Evolutionary conservation across 2,113 vertebrate species (phyloP), one percentile per base, ranked within the genome.

Genomic region (Grallaria varia): DNA sequence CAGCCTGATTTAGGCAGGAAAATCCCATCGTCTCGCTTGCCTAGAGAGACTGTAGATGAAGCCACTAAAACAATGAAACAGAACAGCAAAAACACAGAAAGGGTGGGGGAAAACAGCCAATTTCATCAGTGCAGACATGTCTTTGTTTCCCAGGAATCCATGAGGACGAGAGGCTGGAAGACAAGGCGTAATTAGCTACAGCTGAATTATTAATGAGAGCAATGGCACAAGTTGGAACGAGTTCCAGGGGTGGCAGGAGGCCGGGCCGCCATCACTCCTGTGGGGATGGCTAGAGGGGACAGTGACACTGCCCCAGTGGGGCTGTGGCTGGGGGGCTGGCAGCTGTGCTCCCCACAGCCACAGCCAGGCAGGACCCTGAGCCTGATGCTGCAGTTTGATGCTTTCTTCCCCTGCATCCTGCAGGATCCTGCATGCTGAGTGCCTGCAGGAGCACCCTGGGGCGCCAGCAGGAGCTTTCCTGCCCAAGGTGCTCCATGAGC

Each of bases 201-300:
- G 45, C 81, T 97, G 93, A 96, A 95, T 97, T 96, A 97, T 93
- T 95, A 87, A 97, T 91, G 89, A 83, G 72, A 52, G 78, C 7
- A 33, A 73, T 14, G 44, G 87, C 88, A 85, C 30, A 37, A 83
- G 84, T 7, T 64, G 74, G 93, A 75, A 49, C 7, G 81, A 50
- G 71, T 60, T 77, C 31, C 24, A 4, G 84, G 14, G 47, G 58
- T 15, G 2, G 87, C 89, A 81, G 91, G 68, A 86, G 83, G 68
- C 84, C 0, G n/a, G 25, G 59, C 18, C 31, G 8, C n/a, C 2
- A 0, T 23, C 2, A 1, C 35, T 35, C 8, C 33, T 40, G 47
- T 5, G 6, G 71, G 75, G n/a, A 12, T 69, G 75, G 75, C 62
- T 64, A 40, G 31, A 69, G 77, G 68, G 68, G 40, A 84, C n/a